Evolutionary conservation across 2,797 vertebrate genomes (phyloP).

Genomic region (Ceyx erithaca): DNA sequence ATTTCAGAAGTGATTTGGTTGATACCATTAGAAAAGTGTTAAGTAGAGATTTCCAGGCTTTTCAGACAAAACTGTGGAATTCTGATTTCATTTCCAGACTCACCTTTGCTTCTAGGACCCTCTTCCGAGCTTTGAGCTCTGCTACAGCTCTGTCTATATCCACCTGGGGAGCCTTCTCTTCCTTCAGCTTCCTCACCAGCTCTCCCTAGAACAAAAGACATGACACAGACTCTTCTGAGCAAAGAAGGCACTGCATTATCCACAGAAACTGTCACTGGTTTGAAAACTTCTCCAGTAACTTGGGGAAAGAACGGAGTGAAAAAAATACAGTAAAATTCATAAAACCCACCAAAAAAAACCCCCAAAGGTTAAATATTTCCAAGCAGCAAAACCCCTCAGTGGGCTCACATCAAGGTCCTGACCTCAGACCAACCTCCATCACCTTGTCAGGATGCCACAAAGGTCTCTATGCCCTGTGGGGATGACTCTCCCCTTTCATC

Average conservation of each 20-base stretch:
- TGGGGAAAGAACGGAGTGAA: not conserved
- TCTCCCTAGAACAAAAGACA: conserved; percentile 85
- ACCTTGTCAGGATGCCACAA: not conserved
- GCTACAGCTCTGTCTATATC: conserved; percentile 95
- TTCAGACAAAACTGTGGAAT: not conserved
- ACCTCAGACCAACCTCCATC: not conserved
- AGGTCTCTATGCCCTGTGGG: not conserved
- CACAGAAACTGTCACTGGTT: not conserved
- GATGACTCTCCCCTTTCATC: not conserved
- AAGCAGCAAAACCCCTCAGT: not conserved
- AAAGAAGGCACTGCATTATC: not conserved
- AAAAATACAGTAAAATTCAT: not conserved
- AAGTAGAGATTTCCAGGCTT: not conserved
- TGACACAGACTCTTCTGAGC: not conserved
- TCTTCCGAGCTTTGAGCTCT: conserved; percentile 94
- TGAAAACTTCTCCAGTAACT: not conserved
- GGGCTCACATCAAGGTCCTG: not conserved
- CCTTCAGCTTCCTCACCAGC: conserved; percentile 92
- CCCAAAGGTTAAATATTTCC: not conserved
- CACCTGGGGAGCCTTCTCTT: conserved; percentile 90
- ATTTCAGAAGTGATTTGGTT: not conserved
- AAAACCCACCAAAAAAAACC: not conserved
- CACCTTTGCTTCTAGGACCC: conserved; percentile 92
- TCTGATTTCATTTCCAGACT: not conserved
- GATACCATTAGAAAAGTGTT: not conserved